Evolutionary conservation across 1,140 invertebrate genomes (phyloP).

Genomic region (Metaphire vulgaris): DNA sequence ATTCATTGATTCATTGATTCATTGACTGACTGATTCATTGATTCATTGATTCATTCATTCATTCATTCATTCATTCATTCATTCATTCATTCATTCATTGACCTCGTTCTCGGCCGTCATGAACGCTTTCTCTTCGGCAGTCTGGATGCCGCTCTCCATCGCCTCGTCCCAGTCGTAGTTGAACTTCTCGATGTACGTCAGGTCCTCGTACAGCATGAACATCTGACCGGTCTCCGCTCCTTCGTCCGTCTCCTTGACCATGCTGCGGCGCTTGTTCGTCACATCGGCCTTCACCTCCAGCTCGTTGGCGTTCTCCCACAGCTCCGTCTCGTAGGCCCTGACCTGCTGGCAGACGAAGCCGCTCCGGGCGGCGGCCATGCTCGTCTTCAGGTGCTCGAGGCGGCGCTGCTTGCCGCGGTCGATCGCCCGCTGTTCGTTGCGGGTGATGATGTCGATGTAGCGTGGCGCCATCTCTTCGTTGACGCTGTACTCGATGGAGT

Average conservation of each 20-base stretch:
- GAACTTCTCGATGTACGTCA: neutral
- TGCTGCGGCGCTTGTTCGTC: neutral
- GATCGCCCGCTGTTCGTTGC: neutral
- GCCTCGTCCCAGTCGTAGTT: neutral
- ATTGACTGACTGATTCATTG: no score
- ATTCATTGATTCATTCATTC: no score
- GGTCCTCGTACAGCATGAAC: neutral
- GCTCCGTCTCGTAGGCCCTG: neutral
- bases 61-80: no score
- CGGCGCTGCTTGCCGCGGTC: neutral
- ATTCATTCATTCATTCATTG: no score
- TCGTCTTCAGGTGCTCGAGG: neutral
- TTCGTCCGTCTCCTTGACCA: neutral
- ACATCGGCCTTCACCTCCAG: neutral
- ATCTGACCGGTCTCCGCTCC: neutral
- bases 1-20: no score
- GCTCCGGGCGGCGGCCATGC: neutral
- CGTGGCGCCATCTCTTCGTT: neutral
- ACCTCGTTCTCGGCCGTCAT: conserved; percentile 1
- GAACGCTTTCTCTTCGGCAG: neutral
- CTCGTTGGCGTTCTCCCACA: neutral
- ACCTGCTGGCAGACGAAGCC: neutral
- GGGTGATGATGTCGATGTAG: neutral
- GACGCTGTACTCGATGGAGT: neutral
- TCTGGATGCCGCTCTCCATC: neutral